These are phyloP conservation scores for Macroglossus sobrinus DNA, from an alignment of 2,113 vertebrate genomes.

Conservation along the genomic window DNA sequence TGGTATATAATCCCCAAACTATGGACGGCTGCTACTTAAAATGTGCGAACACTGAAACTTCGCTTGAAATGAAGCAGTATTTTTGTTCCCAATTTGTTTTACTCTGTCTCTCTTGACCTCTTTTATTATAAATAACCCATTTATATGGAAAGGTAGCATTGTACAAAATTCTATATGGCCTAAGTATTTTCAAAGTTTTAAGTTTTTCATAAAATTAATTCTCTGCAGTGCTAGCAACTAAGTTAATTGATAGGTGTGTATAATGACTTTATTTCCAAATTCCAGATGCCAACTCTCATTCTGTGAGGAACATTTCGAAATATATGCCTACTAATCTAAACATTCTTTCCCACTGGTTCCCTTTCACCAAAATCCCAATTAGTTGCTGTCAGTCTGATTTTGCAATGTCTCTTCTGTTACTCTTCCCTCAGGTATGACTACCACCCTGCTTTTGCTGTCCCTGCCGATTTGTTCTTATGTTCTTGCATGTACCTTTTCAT, in stretches of 20 bases:
- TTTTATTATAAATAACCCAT: background rate
- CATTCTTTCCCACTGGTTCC: background rate
- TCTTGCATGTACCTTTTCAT: background rate
- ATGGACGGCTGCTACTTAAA: conserved; percentile 12
- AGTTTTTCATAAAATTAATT: background rate
- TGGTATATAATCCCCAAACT: background rate
- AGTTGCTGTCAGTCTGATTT: background rate
- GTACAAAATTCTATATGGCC: background rate
- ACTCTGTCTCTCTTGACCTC: background rate
- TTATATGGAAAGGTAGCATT: background rate
- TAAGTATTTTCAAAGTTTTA: background rate
- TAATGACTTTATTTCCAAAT: background rate
- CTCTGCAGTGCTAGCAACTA: background rate
- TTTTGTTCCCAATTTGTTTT: background rate
- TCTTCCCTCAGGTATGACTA: background rate
- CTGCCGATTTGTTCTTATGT: background rate
- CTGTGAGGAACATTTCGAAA: background rate
- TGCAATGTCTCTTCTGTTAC: background rate
- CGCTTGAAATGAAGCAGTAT: background rate
- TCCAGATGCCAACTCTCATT: background rate
- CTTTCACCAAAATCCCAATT: background rate
- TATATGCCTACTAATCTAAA: background rate
- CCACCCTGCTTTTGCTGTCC: background rate
- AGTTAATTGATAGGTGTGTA: background rate
- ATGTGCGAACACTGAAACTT: background rate